Evolutionary conservation across 1,140 invertebrate genomes (phyloP), one percentile per base, ranked within the genome.

Genomic region (Micrasema minimum): DNA sequence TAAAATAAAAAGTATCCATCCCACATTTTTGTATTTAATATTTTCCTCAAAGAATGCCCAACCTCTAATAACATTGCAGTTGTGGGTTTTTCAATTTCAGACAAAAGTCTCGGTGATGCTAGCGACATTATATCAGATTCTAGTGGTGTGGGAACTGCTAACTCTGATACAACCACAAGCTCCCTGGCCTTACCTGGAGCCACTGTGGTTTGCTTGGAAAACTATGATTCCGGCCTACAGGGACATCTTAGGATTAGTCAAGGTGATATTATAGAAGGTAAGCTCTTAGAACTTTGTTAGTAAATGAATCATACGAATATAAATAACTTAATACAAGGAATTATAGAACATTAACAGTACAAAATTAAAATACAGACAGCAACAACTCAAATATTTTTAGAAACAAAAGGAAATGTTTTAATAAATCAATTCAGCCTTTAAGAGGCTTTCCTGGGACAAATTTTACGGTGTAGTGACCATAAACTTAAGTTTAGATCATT

Each of bases 181-280:
- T 91, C 91, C 66, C 87, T 94, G 66, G 89, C 89, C 62, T 87
- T 93, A 75, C 90, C 92, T 31, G 92, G 92, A 68, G 91, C 91
- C 68, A 93, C 91, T 41, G 95, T 95, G 61, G 92, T 97, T 51
- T 97, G 95, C 84, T 86, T 95, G 69, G 91, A 95, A 81, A 88
- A 91, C 46, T 96, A 94, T 83, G 88, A 86, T 66, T 88, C 91
- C 61, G 86, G 87, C 35, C 87, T 90, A 57, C 88, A 89, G 12
- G 91, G 90, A 2, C 94, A 96, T 80, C 84, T 97, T 31, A 85
- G 88, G 43, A 90, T 97, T 70, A 89, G 88, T 76, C 91, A 93
- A 77, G 96, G 95, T 46, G 95, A 97, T 79, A 92, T 96, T 72
- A 88, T 97, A 62, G 93, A 96, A 92, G 92, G 94, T 96, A 86